Conservation (phyloP, 1,140 invertebrate species). For the Holotrichia oblita region DNA sequence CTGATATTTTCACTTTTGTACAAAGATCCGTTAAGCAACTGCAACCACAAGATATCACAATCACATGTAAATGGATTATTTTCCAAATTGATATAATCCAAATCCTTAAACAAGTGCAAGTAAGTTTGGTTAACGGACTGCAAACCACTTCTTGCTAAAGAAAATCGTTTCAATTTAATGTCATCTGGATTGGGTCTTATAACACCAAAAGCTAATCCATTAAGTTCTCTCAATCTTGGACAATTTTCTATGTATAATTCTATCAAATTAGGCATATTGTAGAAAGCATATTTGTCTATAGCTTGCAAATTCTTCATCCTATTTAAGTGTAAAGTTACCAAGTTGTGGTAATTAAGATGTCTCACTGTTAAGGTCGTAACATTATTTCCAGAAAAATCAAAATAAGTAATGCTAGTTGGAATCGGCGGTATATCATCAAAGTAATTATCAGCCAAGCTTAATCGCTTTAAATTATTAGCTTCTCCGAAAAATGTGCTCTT, state of each 20-base stretch:
- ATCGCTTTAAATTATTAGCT: slow-evolving; percentile 46
- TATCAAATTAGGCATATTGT: slow-evolving; percentile 56
- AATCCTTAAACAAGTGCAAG: slow-evolving; percentile 51
- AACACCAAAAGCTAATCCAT: slow-evolving; percentile 55
- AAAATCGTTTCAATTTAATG: slow-evolving; percentile 50
- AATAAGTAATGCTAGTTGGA: slow-evolving; percentile 50
- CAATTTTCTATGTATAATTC: slow-evolving; percentile 54
- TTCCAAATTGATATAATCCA: slow-evolving; percentile 54
- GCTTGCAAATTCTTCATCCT: slow-evolving; percentile 51
- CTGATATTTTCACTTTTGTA: slow-evolving; percentile 50
- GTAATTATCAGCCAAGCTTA: slow-evolving; percentile 55
- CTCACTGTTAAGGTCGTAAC: slow-evolving; percentile 50
- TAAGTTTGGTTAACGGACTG: slow-evolving; percentile 54
- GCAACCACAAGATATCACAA: slow-evolving; percentile 57
- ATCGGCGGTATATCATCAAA: slow-evolving; percentile 52
- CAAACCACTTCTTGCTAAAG: slow-evolving; percentile 55
- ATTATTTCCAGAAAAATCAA: slow-evolving; percentile 58
- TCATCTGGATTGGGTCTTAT: slow-evolving; percentile 47
- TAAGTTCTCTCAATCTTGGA: slow-evolving; percentile 53
- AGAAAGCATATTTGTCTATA: slow-evolving; percentile 58
- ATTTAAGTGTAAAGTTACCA: slow-evolving; percentile 55
- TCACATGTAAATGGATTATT: slow-evolving; percentile 57
- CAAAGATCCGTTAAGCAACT: slow-evolving; percentile 49
- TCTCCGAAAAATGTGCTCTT: slow-evolving; percentile 50
- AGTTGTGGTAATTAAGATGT: slow-evolving; percentile 53